Evolutionary conservation across 2,113 vertebrate genomes (phyloP).

Genomic region (Megaceryle torquata): DNA sequence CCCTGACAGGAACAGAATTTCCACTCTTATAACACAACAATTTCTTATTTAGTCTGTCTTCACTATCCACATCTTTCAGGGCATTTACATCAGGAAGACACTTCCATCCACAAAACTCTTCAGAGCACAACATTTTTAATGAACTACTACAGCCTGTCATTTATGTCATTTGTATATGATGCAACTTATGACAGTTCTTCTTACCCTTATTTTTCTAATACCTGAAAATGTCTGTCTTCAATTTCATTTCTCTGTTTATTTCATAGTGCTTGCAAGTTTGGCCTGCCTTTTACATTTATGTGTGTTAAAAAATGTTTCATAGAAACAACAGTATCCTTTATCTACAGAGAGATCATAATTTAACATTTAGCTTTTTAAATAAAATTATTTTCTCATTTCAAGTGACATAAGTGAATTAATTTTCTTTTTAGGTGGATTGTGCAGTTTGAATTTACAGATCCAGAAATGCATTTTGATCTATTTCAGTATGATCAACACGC

Average conservation of each 20-base stretch:
- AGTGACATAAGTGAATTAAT: not conserved
- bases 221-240: not conserved
- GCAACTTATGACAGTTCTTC: not conserved
- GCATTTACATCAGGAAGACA: not conserved
- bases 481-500: not conserved
- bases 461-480: not conserved
- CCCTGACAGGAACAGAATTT: not conserved
- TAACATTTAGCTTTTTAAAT: fast-evolving
- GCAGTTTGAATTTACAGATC: not conserved
- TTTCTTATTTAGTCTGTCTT: not conserved
- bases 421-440: not conserved
- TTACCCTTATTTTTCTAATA: not conserved
- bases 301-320: not conserved
- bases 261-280: not conserved
- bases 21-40: not conserved
- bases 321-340: not conserved
- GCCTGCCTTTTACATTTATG: not conserved
- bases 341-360: not conserved
- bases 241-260: not conserved
- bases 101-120: not conserved
- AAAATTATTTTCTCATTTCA: not conserved
- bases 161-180: not conserved
- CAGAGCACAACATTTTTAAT: not conserved
- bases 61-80: not conserved
- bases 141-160: not conserved